Evolutionary conservation across 92 coral and sea anemone species (phyloP).

Genomic region (Palythoa grandis): DNA sequence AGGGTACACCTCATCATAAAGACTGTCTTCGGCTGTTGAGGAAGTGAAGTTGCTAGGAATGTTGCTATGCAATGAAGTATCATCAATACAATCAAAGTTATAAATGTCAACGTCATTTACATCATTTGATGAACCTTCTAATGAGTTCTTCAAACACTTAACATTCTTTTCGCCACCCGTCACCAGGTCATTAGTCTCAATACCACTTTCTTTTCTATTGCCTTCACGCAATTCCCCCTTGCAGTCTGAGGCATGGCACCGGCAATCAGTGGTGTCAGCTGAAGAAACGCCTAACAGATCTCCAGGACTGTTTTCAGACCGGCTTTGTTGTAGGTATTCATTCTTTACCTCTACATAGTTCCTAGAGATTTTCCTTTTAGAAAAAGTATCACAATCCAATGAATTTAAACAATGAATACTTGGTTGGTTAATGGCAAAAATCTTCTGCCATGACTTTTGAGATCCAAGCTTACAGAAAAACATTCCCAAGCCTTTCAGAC

Average conservation of each 20-base stretch:
- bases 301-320: background rate
- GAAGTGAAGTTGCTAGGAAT: background rate
- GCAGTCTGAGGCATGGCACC: no score
- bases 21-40: background rate
- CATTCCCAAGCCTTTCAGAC: slow-evolving; percentile 11
- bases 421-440: background rate
- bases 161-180: background rate
- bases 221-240: no score
- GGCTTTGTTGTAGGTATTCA: background rate
- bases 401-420: background rate
- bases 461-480: slow-evolving; percentile 13
- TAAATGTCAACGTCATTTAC: slow-evolving; percentile 1
- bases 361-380: background rate
- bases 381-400: background rate
- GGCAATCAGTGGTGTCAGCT: no score
- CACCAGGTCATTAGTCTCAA: background rate
- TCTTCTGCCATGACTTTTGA: background rate
- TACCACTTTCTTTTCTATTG: background rate
- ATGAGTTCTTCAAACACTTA: no score
- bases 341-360: background rate
- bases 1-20: slow-evolving; percentile 13
- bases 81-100: background rate
- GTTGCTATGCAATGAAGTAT: background rate
- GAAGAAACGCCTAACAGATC: no score
- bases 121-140: background rate